Evolutionary conservation across 53 echinoderm and acorn worm genomes (phyloP), one percentile per base, ranked within the genome.

Genomic region (Zoroaster sp.): DNA sequence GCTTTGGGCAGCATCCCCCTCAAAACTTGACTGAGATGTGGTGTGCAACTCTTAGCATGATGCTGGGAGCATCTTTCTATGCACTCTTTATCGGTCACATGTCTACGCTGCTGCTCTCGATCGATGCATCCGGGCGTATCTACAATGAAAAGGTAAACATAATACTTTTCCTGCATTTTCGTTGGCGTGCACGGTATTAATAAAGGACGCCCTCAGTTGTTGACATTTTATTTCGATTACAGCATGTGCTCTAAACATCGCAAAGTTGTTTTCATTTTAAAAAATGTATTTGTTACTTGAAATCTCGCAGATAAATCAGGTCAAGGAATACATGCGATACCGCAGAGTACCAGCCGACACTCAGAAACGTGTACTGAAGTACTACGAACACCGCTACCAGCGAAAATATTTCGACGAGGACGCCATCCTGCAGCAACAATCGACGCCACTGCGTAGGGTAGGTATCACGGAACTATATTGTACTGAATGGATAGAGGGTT

Each of bases 131-230:
- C n/a, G 98, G 94, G 5, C 79, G 98, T 51, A 82, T 98, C 14
- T 98, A 98, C 78, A 98, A 98, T 75, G 98, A 98, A 92, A 92
- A 92, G 95, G 98, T 98, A 83, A 45, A n/a, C n/a, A n/a, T n/a
- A n/a, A n/a, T 69, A 35, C 32, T 69, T 12, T 35, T 69, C 36
- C 6, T 10, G 33, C 33, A 69, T 6, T 67, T 30, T 32, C 32
- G 12, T 14, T 31, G 67, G 3, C 28, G n/a, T n/a, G n/a, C n/a
- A n/a, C n/a, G n/a, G n/a, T n/a, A n/a, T n/a, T n/a, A n/a, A n/a
- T n/a, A 10, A 14, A 14, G 49, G 14, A 47, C 14, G 49, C 14
- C 14, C 49, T 47, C 49, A 47, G 49, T 47, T 47, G 8, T 14
- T 47, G 49, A 10, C 49, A 47, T 10, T 10, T 10, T 8, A 47